Evolutionary conservation across 2,113 vertebrate species (phyloP).

Genomic region (Takifugu bimaculatus): DNA sequence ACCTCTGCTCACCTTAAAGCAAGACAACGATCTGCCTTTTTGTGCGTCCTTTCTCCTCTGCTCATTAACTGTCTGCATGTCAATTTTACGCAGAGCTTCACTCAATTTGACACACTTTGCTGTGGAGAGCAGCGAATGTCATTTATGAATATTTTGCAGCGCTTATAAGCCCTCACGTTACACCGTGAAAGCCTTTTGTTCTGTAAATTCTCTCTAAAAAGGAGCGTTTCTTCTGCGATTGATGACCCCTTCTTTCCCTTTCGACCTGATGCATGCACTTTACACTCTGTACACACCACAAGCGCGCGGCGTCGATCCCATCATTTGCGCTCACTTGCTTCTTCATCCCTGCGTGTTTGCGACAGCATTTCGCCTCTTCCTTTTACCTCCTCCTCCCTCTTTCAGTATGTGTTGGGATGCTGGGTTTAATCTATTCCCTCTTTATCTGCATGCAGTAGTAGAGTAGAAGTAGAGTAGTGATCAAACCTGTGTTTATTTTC

Average conservation of each 20-base stretch:
- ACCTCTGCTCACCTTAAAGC: background rate
- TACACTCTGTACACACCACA: slow-evolving; percentile 32
- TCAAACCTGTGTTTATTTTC: slow-evolving; percentile 25
- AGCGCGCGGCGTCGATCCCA: slow-evolving; percentile 7
- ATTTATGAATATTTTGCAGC: background rate
- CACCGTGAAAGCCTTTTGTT: too few species aligned
- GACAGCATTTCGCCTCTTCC: slow-evolving; percentile 21
- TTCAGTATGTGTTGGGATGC: slow-evolving; percentile 69
- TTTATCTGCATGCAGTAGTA: slow-evolving; percentile 60
- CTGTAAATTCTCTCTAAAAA: too few species aligned
- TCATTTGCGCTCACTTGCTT: slow-evolving; percentile 27
- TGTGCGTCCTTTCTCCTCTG: slow-evolving; percentile 20
- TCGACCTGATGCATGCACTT: too few species aligned
- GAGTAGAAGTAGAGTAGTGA: slow-evolving; percentile 51
- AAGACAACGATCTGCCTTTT: slow-evolving; percentile 19
- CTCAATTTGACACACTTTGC: background rate
- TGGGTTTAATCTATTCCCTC: slow-evolving; percentile 62
- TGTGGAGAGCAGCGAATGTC: too few species aligned
- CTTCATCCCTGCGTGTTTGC: slow-evolving; percentile 47
- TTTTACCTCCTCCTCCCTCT: slow-evolving; percentile 7
- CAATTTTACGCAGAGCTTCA: slow-evolving; percentile 10
- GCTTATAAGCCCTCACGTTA: too few species aligned
- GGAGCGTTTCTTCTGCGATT: background rate
- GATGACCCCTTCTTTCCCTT: background rate
- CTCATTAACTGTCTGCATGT: slow-evolving; percentile 57